Evolutionary conservation across 2,113 vertebrate species (phyloP), one percentile per base, ranked within the genome.

Genomic region (Thunnus thynnus): DNA sequence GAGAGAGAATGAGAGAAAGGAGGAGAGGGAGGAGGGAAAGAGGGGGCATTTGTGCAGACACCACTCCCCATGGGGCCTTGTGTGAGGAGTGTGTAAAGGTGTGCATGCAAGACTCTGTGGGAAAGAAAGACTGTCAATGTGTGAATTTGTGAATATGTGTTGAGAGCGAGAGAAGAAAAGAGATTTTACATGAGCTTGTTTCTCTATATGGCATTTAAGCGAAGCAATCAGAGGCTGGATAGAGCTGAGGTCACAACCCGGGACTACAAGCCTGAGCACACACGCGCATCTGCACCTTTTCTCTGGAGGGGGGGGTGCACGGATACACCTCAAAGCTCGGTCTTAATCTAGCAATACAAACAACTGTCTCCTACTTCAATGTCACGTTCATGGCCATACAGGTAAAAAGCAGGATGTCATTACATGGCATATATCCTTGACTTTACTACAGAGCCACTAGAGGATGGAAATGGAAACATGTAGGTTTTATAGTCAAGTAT

Each of bases 81-180:
- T 83, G 88, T 63, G 86, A 88, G 89, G 88, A 88, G 90, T 84
- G 85, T 89, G 91, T 84, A 90, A 92, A 91, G 93, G 90, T 92
- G 85, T 88, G 88, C 72, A 80, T 61, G 85, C 76, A 76, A 85
- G 80, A 83, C 71, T 72, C 87, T 90, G 86, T 85, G 88, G 85
- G 78, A 89, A 89, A 84, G 81, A 82, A 78, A 57, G 82, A 79
- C 71, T 86, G 87, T 84, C 83, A 92, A 86, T 72, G 91, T 91
- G 90, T 84, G 87, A 90, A 88, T 88, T 87, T 92, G 86, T 88
- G 89, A 88, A 84, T 83, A 87, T 79, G 81, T 89, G 85, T 48
- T 41, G 69, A 80, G 80, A 80, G 72, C 70, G 67, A 74, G 70
- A 77, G 17, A 17, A 69, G 48, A 36, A 7, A 41, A 71, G 32